Conservation (phyloP, 2,888 invertebrate genomes). For the Noctua janthe region DNA sequence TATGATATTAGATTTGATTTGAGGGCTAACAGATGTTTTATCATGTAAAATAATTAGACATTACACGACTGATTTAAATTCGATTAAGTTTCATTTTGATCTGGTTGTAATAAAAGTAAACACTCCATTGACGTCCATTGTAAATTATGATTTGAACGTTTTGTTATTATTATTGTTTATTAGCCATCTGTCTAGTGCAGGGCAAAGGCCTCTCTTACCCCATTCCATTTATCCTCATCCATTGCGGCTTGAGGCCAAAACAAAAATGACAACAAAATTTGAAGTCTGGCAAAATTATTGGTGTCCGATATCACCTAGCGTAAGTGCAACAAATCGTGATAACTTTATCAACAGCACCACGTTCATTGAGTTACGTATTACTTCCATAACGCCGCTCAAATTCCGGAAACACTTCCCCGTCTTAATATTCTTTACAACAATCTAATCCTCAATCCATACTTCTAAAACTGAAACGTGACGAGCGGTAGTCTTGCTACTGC, state of each 20-base stretch:
- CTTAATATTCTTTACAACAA: conserved; percentile 22
- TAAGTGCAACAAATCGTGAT: neutral
- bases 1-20: conserved; percentile 5
- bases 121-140: neutral
- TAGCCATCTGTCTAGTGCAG: neutral
- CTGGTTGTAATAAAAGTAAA: neutral
- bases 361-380: neutral
- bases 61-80: neutral
- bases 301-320: neutral
- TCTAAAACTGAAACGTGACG: conserved; percentile 59
- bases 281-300: neutral
- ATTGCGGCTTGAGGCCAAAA: neutral
- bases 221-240: neutral
- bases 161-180: neutral
- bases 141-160: neutral
- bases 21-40: conserved; percentile 8
- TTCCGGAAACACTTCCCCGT: conserved; percentile 14
- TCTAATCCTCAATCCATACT: conserved; percentile 50
- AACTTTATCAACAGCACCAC: no score
- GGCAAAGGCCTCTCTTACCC: neutral
- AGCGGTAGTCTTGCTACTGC: conserved; percentile 62
- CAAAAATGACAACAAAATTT: neutral
- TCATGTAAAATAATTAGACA: neutral
- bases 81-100: neutral
- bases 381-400: conserved; percentile 3